Base-by-base conservation (phyloP, 2,113 vertebrate species). In the Oreochromis tanganicae region DNA sequence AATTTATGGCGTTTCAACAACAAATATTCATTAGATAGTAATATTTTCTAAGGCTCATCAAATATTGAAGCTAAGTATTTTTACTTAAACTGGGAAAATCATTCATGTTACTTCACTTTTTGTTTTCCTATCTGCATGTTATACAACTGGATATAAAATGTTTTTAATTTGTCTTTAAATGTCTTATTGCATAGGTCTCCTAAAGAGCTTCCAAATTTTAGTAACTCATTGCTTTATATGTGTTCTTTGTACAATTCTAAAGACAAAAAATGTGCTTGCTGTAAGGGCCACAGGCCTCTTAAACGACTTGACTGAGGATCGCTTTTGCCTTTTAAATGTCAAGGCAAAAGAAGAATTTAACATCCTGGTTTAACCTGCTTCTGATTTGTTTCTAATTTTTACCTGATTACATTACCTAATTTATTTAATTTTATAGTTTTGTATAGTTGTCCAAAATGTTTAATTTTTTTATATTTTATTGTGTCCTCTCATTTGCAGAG, bases 401-500 rank as follows among this genome's bases (percentile, higher is more conserved):
- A 78, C 43, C 16, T 78, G 43, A n/a, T 56, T 56, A 36, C 38
- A 14, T 56, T 71, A 38, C 68, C 38, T 27, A 9, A 43, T 34
- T 43, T 9, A 3, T 29, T 43, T 73, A 41, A 38, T 57, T 57
- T 82, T 63, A 46, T 82, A 61, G 55, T 82, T 43, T 48, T 63
- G 17, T 19, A 46, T 46, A 4, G 68, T 46, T 13, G 19, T 48
- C 14, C 14, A 48, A 48, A 21, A n/a, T 54, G 19, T 50, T 55
- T 11, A 38, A 12, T 66, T 3, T 38, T 13, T 41, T 38, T 83
- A 43, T 27, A 19, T 55, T 68, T 43, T 7, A 48, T 78, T 50
- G 43, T 50, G 24, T 4, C 71, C n/a, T 83, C 14, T 92, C 9
- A 89, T 32, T 92, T 84, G 66, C 80, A 98, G 98, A 91, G 89